Evolutionary conservation across 1,140 invertebrate species (phyloP).

Genomic region (Neoseiulus cucumeris): DNA sequence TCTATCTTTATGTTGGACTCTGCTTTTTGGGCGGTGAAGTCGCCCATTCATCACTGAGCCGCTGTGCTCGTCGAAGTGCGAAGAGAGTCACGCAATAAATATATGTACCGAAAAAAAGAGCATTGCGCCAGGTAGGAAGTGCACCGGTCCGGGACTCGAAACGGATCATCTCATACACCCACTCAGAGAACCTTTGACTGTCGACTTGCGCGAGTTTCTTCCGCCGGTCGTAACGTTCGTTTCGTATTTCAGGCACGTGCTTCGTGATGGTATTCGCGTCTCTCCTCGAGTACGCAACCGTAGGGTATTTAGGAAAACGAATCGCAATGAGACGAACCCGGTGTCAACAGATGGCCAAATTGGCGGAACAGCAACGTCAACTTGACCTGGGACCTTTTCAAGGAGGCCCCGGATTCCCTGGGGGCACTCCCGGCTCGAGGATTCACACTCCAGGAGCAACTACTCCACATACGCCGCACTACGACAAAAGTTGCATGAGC

Average conservation of each 20-base stretch:
- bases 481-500: conserved; percentile 5
- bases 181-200: too few species aligned
- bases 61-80: too few species aligned
- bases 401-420: neutral
- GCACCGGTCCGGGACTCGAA: too few species aligned
- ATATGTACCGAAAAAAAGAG: too few species aligned
- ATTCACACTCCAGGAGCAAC: neutral
- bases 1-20: too few species aligned
- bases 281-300: conserved; percentile 53
- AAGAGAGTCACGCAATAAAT: too few species aligned
- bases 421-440: neutral
- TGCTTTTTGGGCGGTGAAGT: too few species aligned
- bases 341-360: conserved; percentile 62
- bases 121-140: too few species aligned
- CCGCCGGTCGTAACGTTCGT: too few species aligned
- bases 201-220: too few species aligned
- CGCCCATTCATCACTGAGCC: too few species aligned
- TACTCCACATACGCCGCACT: conserved; percentile 3
- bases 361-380: conserved; percentile 48
- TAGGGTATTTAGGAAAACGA: conserved; percentile 81
- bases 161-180: too few species aligned
- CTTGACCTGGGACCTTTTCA: neutral
- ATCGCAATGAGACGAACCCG: conserved; percentile 83
- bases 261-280: conserved; percentile 27
- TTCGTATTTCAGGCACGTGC: conserved; percentile 24